phyloP scores from a whole-genome alignment of 2,797 vertebrate genomes.

The Discoglossus pictus region DNA sequence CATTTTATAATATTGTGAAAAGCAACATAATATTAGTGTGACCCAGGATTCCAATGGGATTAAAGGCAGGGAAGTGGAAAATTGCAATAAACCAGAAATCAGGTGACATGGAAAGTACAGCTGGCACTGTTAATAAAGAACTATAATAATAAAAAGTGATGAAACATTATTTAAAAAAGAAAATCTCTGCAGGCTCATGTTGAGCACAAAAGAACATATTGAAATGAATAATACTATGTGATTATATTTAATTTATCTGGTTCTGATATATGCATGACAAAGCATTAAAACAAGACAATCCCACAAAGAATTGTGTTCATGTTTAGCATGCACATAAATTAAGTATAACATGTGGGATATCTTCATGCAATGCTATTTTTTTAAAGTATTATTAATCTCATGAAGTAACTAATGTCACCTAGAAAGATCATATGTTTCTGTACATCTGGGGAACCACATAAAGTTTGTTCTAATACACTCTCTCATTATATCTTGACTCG shows the following conservation, averaged over 20 bases:
- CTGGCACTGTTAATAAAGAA: slow-evolving; percentile 59
- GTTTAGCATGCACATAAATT: too few species aligned
- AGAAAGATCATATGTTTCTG: too few species aligned
- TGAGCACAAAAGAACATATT: slow-evolving; percentile 49
- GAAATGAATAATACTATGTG: slow-evolving; percentile 45
- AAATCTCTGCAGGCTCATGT: slow-evolving; percentile 45
- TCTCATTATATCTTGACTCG: too few species aligned
- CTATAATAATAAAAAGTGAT: slow-evolving; percentile 60
- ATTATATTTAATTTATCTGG: slow-evolving; percentile 46
- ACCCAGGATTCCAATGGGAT: slow-evolving; percentile 69
- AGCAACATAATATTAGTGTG: slow-evolving; percentile 68
- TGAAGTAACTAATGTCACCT: too few species aligned
- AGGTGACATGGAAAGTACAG: slow-evolving; percentile 67
- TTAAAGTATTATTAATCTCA: too few species aligned
- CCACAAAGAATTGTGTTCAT: too few species aligned
- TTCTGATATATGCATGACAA: slow-evolving; percentile 21
- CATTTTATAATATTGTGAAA: slow-evolving; percentile 72
- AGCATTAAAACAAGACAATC: slow-evolving; percentile 13
- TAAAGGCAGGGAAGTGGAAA: slow-evolving; percentile 75
- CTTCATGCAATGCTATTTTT: too few species aligned
- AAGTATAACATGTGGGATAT: too few species aligned
- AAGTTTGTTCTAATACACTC: too few species aligned
- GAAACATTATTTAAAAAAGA: slow-evolving; percentile 47
- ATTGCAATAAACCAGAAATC: slow-evolving; percentile 73
- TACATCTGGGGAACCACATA: too few species aligned